Base-by-base conservation (phyloP, 2,888 invertebrate genomes). In the Strigamia transsilvanica region DNA sequence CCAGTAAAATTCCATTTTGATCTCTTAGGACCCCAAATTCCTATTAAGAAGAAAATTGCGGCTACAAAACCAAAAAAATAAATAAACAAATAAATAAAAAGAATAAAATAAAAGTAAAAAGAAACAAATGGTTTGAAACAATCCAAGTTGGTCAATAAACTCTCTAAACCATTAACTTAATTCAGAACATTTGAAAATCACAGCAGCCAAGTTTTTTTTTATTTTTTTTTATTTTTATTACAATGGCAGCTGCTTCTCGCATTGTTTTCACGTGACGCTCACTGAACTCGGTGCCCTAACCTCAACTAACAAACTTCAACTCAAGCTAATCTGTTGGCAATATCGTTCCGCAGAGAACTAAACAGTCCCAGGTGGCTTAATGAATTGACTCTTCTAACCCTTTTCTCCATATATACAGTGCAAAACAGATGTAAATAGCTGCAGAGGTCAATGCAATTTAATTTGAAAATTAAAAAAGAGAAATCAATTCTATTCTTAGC, bases 151-250 rank as follows among this genome's bases (percentile, higher is more conserved):
- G 5, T 66, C 66, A 66, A 66, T 66, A 66, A 66, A 66, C 18
- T 23, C 21, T 61, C 61, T 61, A 61, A 61, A 61, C 61, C 66
- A 66, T 66, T 66, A 66, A 66, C 27, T 66, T 66, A 66, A 66
- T 66, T 66, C 66, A 66, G 66, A 66, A 66, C 66, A 66, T 66
- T 66, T 66, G 66, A 32, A n/a, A 66, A 66, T 66, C 66, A 66
- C 66, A 66, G 66, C 66, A 21, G 66, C 23, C 27, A 27, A 66
- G 12, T 4, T 18, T 18, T 51, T 51, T 51, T 51, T 51, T 51
- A 12, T 56, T 23, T 10, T 23, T 18, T 61, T 66, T 23, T 27
- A 66, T 66, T 66, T 66, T 27, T 66, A 66, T 66, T 66, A 23
- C 9, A 27, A 23, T 66, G 21, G 66, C 66, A 66, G 66, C 66